Evolutionary conservation across 2,888 invertebrate species (phyloP).

Genomic region (Ornithoptera priamus): DNA sequence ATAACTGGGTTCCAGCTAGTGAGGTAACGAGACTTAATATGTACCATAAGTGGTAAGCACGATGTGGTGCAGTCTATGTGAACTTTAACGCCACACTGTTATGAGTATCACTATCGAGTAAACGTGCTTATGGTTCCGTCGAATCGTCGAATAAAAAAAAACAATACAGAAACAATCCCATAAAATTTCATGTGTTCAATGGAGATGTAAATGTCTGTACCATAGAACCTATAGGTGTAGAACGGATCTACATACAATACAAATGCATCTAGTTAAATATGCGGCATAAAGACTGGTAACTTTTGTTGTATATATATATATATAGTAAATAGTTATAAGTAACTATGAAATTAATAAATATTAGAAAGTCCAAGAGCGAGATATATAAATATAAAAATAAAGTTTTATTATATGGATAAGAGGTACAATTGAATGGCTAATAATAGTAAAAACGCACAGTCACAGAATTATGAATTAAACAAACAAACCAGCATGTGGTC

Average conservation of each 20-base stretch:
- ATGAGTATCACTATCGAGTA: too few relatives aligned
- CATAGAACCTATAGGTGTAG: not conserved
- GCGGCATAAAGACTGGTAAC: slow-evolving; percentile 28
- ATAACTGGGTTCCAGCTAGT: too few relatives aligned
- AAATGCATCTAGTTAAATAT: slow-evolving; percentile 14
- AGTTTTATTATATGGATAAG: not conserved
- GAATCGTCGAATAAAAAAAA: not conserved
- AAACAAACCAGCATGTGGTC: too few relatives aligned
- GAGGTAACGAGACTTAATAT: too few relatives aligned
- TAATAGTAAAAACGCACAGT: slow-evolving; percentile 5
- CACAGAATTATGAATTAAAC: not conserved
- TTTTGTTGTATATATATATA: slow-evolving; percentile 17
- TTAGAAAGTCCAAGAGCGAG: slow-evolving; percentile 11
- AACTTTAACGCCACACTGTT: too few relatives aligned
- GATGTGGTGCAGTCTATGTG: too few relatives aligned
- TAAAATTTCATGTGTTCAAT: slow-evolving; percentile 15
- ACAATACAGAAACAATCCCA: not conserved
- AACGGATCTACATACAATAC: slow-evolving; percentile 2
- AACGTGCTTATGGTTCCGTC: too few relatives aligned
- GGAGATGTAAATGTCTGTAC: not conserved
- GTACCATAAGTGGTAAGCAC: too few relatives aligned
- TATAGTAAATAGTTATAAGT: not conserved
- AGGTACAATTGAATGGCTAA: not conserved
- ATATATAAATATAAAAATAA: not conserved
- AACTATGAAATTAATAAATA: slow-evolving; percentile 5